Evolutionary conservation across 2,888 invertebrate species (phyloP).

Genomic region (Mesorhabditis belari): DNA sequence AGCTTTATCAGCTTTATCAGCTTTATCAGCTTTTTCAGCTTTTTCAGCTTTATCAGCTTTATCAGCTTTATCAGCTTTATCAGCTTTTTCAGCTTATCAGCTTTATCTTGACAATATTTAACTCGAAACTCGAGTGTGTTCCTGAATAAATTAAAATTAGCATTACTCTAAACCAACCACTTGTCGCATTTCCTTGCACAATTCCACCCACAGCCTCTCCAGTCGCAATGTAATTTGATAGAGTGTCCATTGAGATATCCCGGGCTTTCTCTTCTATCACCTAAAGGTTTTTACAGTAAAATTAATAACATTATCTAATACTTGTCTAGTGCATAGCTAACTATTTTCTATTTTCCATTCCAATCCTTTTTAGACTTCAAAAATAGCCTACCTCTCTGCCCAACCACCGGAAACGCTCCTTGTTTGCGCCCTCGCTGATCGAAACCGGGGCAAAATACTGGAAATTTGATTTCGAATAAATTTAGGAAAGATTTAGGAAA

Average conservation of each 20-base stretch:
- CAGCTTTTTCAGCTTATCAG: neutral
- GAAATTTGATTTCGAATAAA: slow-evolving; percentile 2
- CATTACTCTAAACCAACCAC: slow-evolving; percentile 56
- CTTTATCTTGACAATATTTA: neutral
- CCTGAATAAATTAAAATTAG: neutral
- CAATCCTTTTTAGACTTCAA: no score
- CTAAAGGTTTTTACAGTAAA: no score
- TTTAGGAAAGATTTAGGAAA: no score
- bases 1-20: no score
- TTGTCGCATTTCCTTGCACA: slow-evolving; percentile 72
- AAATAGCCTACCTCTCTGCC: no score
- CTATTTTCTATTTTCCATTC: no score
- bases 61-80: no score
- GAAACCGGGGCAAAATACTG: slow-evolving; percentile 88
- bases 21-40: no score
- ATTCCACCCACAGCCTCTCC: slow-evolving; percentile 95
- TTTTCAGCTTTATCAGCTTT: no score
- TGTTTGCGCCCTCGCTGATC: slow-evolving; percentile 56
- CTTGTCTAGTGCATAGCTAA: no score
- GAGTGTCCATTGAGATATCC: slow-evolving; percentile 54
- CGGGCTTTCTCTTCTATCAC: slow-evolving; percentile 69
- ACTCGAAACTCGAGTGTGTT: neutral
- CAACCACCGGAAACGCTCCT: slow-evolving; percentile 73
- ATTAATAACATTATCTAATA: no score
- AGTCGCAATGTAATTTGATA: slow-evolving; percentile 65